Percentiles rank a stretch among this genome's conserved stretches.
Evolutionary conservation across 2,113 vertebrate genomes (phyloP).

Genomic region (Numenius arquata): DNA sequence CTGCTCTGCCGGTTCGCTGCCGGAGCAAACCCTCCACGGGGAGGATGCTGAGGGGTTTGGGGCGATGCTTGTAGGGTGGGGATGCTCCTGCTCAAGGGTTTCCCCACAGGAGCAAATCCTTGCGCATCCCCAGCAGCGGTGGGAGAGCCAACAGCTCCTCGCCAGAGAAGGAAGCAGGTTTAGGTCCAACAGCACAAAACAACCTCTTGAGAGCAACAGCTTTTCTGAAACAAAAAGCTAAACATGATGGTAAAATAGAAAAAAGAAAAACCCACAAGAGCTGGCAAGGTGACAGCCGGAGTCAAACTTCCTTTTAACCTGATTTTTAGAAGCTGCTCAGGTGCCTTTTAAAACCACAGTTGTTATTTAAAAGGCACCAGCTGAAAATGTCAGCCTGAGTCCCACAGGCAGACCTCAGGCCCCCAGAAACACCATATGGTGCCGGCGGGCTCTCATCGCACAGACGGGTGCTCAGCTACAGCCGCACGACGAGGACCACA

Average conservation of each 20-base stretch:
- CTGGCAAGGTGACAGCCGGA: background rate
- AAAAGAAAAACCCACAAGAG: background rate
- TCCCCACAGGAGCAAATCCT: rapidly evolving
- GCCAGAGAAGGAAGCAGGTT: background rate
- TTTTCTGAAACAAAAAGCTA: background rate
- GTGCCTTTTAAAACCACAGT: conserved; percentile 5
- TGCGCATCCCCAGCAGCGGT: rapidly evolving
- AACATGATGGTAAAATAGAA: background rate
- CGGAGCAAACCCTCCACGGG: rapidly evolving
- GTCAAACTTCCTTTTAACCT: conserved; percentile 45
- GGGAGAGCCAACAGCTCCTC: background rate
- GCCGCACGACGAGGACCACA: rapidly evolving
- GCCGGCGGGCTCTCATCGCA: background rate
- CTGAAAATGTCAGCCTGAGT: background rate
- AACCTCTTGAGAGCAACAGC: background rate
- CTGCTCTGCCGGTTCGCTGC: background rate
- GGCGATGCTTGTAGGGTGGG: background rate
- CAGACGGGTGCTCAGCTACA: background rate
- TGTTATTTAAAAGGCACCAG: background rate
- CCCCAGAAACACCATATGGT: rapidly evolving
- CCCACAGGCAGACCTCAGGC: background rate
- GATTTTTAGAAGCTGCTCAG: conserved; percentile 4
- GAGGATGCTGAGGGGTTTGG: background rate
- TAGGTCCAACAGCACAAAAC: background rate
- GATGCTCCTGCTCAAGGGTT: background rate